Base-by-base conservation (phyloP, 1,140 invertebrate species). In the Cecropterus lyciades region DNA sequence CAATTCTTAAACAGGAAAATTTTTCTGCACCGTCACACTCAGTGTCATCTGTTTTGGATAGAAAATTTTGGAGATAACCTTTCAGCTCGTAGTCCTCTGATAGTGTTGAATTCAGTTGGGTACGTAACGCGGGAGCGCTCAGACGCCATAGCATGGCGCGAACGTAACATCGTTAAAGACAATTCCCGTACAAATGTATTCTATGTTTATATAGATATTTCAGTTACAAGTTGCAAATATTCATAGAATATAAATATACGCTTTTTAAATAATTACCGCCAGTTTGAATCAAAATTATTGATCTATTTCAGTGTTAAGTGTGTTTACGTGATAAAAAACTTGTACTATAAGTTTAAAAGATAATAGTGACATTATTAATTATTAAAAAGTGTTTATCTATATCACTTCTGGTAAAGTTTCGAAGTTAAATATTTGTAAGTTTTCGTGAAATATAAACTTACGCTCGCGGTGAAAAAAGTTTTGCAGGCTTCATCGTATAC, bases 61-160 rank as follows among this genome's bases (percentile, higher is more conserved):
- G 45, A 48, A 46, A 10, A 15, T 7, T 17, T 17, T 48, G 6
- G 3, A 48, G 45, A 48, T 20, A 20, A 48, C 10, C 11, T 37
- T 37, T 37, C 33, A n/a, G 10, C 45, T 48, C 9, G 8, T 14
- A 10, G 14, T 17, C 43, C 43, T 46, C 43, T 16, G 45, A 3
- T 48, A 48, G 14, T 20, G 45, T 48, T 48, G 3, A 48, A 16
- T 48, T 48, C 45, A 48, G 45, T 48, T 48, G 15, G 20, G 16
- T 20, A 17, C 45, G 45, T 5, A 48, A 48, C 45, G 45, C 16
- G 45, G 9, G 9, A 48, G 45, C 45, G 45, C 16, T 48, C 6
- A 9, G 3, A 17, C 45, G 45, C 45, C 3, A 20, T 48, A 3
- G 0, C 15, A 8, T 10, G 14, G 0, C 14, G 15, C 16, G 9